Conservation (phyloP, 2,797 vertebrate genomes). For the Acanthurus lineatus region DNA sequence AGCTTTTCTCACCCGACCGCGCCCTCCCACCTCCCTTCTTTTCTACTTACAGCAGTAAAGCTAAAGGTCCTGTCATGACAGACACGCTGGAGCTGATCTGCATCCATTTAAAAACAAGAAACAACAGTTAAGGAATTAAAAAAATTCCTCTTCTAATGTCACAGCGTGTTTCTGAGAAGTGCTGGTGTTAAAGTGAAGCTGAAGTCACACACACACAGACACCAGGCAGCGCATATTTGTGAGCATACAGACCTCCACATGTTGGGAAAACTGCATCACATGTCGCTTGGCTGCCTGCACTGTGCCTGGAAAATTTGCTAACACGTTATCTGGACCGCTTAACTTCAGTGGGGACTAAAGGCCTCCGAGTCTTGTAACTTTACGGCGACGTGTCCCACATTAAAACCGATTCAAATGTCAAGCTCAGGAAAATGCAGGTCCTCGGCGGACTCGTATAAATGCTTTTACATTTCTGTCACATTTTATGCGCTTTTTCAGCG, state of each 20-base stretch:
- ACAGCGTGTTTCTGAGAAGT: too few species aligned
- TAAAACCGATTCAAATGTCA: conserved; percentile 66
- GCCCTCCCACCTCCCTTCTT: too few species aligned
- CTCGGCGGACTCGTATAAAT: conserved; percentile 53
- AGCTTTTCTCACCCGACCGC: conserved; percentile 21
- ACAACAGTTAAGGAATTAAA: neutral
- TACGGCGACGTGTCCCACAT: conserved; percentile 52
- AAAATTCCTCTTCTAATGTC: neutral
- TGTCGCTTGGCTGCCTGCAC: conserved; percentile 28
- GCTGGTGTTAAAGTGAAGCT: neutral
- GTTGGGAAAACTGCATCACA: conserved; percentile 50
- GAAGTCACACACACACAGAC: neutral
- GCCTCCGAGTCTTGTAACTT: conserved; percentile 49
- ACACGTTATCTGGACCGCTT: conserved; percentile 61
- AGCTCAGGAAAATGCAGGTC: conserved; percentile 58
- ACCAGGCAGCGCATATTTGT: conserved; percentile 26
- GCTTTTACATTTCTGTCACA: conserved; percentile 59
- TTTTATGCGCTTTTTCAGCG: conserved; percentile 37
- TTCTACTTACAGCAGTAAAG: neutral
- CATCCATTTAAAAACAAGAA: neutral
- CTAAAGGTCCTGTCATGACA: neutral
- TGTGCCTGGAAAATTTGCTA: conserved; percentile 65
- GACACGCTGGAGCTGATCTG: neutral
- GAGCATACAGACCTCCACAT: conserved; percentile 1
- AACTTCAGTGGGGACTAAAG: conserved; percentile 29